Conservation (phyloP, 2,113 vertebrate genomes). For the Mesitornis unicolor region DNA sequence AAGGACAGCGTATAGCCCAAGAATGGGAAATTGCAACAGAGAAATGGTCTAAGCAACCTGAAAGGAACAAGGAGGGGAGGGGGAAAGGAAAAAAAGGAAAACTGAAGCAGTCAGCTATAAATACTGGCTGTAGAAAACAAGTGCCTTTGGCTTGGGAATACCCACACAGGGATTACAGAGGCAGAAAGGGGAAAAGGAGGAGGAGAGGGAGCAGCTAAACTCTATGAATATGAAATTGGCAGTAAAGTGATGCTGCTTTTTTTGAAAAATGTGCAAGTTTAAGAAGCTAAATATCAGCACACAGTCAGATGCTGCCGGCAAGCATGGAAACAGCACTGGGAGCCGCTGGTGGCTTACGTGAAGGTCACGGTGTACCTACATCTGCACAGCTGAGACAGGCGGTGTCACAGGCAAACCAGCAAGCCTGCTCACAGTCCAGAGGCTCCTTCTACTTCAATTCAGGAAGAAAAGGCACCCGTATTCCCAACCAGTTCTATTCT, state of each 20-base stretch:
- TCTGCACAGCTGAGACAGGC: background rate
- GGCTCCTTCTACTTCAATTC: background rate
- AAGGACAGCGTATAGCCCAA: background rate
- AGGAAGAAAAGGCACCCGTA: background rate
- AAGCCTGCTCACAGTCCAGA: background rate
- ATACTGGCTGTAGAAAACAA: background rate
- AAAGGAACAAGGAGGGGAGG: background rate
- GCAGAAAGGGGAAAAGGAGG: background rate
- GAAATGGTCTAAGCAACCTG: background rate
- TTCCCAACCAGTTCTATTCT: background rate
- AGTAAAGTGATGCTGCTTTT: background rate
- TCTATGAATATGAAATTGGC: background rate
- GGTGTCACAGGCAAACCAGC: background rate
- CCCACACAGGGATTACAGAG: background rate
- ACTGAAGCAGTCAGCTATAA: background rate
- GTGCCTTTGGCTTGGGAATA: background rate
- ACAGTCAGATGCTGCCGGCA: background rate
- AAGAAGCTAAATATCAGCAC: background rate
- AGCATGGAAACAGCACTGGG: background rate
- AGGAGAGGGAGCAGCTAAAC: background rate
- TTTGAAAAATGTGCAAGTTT: background rate
- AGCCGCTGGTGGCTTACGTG: background rate
- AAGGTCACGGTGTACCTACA: conserved; percentile 19
- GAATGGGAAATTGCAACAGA: background rate
- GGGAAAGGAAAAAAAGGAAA: background rate